Conservation (phyloP, 2,797 vertebrate genomes). For the Rhinophrynus dorsalis region DNA sequence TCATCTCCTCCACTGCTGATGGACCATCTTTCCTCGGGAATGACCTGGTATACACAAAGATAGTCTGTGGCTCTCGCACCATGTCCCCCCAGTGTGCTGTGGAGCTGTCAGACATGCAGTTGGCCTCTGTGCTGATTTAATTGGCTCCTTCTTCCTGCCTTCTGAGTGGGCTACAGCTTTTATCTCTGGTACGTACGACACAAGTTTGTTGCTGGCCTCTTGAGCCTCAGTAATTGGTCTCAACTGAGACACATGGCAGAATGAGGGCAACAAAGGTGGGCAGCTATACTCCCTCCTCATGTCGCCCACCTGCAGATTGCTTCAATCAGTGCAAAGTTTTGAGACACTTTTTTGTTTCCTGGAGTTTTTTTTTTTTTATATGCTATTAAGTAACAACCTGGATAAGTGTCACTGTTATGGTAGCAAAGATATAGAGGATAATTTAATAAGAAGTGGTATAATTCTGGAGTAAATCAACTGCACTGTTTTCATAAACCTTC, state of each 20-base stretch:
- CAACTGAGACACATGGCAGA: constrained; percentile 39
- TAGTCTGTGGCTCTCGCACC: background rate
- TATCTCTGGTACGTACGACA: background rate
- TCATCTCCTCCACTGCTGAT: no score
- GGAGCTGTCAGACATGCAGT: background rate
- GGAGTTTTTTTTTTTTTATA: no score
- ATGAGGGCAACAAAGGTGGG: constrained; percentile 7
- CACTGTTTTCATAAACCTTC: no score
- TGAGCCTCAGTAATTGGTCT: constrained; percentile 42
- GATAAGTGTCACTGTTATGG: no score
- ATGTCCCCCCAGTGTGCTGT: background rate
- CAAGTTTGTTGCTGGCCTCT: constrained; percentile 11
- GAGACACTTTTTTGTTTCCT: no score
- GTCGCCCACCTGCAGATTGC: no score
- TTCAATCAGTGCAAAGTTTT: no score
- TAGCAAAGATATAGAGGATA: no score
- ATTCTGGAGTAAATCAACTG: no score
- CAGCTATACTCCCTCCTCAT: constrained; percentile 13
- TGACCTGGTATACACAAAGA: background rate
- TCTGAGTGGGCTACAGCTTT: background rate
- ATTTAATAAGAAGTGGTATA: no score
- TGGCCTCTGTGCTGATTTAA: constrained; percentile 24
- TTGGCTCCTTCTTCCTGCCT: constrained; percentile 15
- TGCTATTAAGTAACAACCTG: no score
- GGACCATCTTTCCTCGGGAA: no score